Conservation (phyloP, 2,888 invertebrate genomes). For the Temnothorax rugatulus region DNA sequence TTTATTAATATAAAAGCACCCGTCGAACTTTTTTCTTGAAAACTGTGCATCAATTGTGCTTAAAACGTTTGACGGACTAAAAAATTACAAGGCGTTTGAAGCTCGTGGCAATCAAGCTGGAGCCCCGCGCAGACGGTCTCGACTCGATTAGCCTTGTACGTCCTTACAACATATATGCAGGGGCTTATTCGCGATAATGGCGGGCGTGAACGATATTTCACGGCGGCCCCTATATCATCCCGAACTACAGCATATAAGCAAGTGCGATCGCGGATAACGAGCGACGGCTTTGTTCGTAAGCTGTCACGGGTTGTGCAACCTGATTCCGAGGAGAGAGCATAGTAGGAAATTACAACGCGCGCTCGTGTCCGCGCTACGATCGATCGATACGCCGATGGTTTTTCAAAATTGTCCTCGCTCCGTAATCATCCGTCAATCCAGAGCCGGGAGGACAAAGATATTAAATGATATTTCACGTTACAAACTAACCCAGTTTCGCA, state of each 20-base stretch:
- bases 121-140: background rate
- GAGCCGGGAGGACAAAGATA: background rate
- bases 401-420: slow-evolving; percentile 53
- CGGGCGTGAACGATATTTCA: slow-evolving; percentile 72
- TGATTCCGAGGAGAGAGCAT: slow-evolving; percentile 75
- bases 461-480: slow-evolving; percentile 54
- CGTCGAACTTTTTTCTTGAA: background rate
- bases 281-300: slow-evolving; percentile 69
- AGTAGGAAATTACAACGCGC: slow-evolving; percentile 75
- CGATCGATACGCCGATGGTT: slow-evolving; percentile 60
- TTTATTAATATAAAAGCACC: background rate
- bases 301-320: slow-evolving; percentile 67
- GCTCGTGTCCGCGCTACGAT: slow-evolving; percentile 60
- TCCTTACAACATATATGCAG: slow-evolving; percentile 54
- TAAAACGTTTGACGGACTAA: slow-evolving; percentile 4
- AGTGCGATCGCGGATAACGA: slow-evolving; percentile 76
- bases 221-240: slow-evolving; percentile 71
- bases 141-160: slow-evolving; percentile 42
- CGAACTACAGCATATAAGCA: slow-evolving; percentile 76
- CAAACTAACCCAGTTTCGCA: slow-evolving; percentile 63
- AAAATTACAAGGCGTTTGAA: background rate
- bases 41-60: background rate
- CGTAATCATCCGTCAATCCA: slow-evolving; percentile 42
- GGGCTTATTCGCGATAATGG: slow-evolving; percentile 73
- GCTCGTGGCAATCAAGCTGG: slow-evolving; percentile 2